Conservation (phyloP, 2,113 vertebrate genomes). For the Catagonus wagneri region DNA sequence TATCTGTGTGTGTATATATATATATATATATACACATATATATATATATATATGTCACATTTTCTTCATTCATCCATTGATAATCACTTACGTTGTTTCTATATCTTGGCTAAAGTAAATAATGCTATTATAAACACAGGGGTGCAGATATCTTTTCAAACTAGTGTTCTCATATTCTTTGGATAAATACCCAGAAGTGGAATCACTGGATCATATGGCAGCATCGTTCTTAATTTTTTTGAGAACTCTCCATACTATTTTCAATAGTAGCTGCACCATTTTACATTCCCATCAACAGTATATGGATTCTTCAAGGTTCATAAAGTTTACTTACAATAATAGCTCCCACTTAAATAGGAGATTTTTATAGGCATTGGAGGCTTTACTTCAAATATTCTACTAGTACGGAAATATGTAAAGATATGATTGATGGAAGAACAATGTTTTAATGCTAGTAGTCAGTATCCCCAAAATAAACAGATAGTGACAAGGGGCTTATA, state of each 20-base stretch:
- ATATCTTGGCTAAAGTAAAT: neutral
- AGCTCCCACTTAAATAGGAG: neutral
- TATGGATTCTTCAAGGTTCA: neutral
- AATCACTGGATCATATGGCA: neutral
- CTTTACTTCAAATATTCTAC: constrained; percentile 10
- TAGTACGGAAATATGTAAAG: neutral
- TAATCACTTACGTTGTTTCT: neutral
- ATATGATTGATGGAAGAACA: neutral
- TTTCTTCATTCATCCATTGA: neutral
- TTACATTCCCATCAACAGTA: neutral
- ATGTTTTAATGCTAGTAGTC: neutral
- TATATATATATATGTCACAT: neutral
- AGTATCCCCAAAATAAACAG: neutral
- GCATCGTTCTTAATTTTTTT: neutral
- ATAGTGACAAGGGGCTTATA: neutral
- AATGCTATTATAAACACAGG: neutral
- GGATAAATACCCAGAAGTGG: neutral
- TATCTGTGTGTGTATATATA: too few species aligned
- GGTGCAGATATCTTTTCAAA: neutral
- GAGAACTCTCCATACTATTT: neutral
- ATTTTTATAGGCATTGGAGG: neutral
- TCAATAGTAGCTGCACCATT: neutral
- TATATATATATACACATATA: neutral
- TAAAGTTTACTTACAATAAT: neutral
- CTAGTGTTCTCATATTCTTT: neutral